Percentiles rank a stretch among this genome's conserved stretches.
Evolutionary conservation across 2,888 invertebrate genomes (phyloP).

Genomic region (Dicyrtomina minuta): DNA sequence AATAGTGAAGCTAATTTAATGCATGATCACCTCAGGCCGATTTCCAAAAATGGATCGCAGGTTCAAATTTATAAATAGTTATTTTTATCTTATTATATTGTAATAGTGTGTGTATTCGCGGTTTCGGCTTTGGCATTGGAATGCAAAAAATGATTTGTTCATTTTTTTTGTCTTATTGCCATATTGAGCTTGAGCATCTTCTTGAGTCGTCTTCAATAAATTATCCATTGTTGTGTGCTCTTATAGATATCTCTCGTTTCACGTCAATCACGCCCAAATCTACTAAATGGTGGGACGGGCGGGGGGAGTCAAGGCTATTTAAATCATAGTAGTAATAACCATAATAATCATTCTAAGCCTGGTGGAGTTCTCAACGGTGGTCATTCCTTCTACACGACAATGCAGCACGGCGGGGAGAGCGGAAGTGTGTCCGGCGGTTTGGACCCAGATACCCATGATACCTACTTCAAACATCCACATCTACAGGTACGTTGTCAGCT

Average conservation of each 20-base stretch:
- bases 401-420: constrained; percentile 8
- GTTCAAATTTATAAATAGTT: no score
- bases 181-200: no score
- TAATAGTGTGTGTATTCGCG: no score
- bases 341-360: no score
- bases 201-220: no score
- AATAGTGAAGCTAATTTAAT: constrained; percentile 81
- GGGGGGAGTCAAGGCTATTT: constrained; percentile 13
- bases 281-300: constrained; percentile 8
- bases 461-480: constrained; percentile 56
- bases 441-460: constrained; percentile 30
- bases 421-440: constrained; percentile 16
- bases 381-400: constrained; percentile 14
- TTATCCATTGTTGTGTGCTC: no score
- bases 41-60: constrained; percentile 68
- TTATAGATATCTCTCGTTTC: constrained; percentile 45
- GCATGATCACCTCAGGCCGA: constrained; percentile 57
- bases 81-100: no score
- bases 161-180: no score
- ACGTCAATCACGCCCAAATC: constrained; percentile 31
- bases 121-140: no score
- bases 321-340: no score
- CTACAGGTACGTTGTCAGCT: constrained; percentile 57
- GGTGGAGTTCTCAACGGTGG: constrained; percentile 21
- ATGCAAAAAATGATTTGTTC: no score